phyloP scores from a whole-genome alignment of 2,113 vertebrate species.

The Saccopteryx bilineata region DNA sequence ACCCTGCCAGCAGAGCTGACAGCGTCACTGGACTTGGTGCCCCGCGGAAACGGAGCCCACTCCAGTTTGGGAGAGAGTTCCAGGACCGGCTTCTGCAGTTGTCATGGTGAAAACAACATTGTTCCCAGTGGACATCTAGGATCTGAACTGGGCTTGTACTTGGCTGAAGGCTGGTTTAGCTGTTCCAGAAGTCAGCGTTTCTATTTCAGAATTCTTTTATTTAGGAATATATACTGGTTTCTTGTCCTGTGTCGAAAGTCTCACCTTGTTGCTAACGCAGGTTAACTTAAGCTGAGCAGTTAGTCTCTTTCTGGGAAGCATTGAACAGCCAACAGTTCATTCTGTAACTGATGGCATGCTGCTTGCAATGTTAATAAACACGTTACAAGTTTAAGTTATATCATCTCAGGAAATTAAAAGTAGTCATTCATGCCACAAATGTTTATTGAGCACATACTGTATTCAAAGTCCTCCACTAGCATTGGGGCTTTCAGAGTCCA shows the following conservation, averaged over 20 bases:
- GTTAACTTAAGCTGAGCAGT: constrained; percentile 87
- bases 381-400: constrained; percentile 77
- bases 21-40: not conserved
- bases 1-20: not conserved
- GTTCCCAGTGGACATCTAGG: not conserved
- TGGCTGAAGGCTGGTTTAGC: constrained; percentile 61
- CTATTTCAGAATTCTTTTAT: constrained; percentile 78
- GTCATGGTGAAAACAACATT: not conserved
- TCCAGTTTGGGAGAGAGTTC: not conserved
- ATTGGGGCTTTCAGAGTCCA: not conserved
- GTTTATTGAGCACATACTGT: constrained; percentile 17
- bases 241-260: constrained; percentile 70
- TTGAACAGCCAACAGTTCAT: constrained; percentile 86
- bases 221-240: constrained; percentile 73
- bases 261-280: constrained; percentile 78
- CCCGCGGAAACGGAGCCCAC: not conserved
- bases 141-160: constrained; percentile 72
- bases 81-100: not conserved
- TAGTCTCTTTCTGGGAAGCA: constrained; percentile 85
- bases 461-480: not conserved
- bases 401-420: constrained; percentile 69
- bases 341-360: constrained; percentile 77
- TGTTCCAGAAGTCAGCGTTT: constrained; percentile 58
- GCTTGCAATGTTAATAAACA: constrained; percentile 77
- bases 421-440: not conserved